Conservation (phyloP, 2,113 vertebrate genomes). For the Carassius auratus region DNA sequence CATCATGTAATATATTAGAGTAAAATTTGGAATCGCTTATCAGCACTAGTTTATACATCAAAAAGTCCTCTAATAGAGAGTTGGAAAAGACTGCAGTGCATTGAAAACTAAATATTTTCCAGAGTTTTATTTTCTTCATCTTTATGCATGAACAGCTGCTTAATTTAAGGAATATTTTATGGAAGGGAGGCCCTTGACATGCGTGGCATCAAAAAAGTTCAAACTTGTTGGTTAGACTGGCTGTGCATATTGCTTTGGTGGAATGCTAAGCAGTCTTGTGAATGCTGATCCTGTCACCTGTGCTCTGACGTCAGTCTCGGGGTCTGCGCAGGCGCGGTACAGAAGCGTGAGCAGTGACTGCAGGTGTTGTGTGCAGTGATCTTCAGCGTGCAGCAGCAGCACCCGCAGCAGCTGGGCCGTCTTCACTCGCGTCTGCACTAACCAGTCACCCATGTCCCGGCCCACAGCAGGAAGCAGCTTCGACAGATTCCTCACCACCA, state of each 20-base stretch:
- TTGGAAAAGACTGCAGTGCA: too few relatives aligned
- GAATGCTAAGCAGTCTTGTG: not conserved
- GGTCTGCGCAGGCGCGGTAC: conserved; percentile 80
- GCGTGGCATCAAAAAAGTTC: too few relatives aligned
- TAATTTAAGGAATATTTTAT: too few relatives aligned
- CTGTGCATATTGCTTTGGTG: not conserved
- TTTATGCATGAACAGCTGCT: too few relatives aligned
- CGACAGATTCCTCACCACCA: conserved; percentile 88
- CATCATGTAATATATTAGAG: too few relatives aligned
- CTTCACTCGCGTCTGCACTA: conserved; percentile 84
- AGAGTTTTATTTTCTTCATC: too few relatives aligned
- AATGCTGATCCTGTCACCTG: conserved; percentile 76
- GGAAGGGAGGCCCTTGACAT: too few relatives aligned
- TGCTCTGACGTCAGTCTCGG: conserved; percentile 78
- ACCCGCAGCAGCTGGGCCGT: conserved; percentile 83
- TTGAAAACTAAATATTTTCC: too few relatives aligned
- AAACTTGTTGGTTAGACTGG: too few relatives aligned
- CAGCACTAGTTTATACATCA: too few relatives aligned
- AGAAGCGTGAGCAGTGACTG: conserved; percentile 82
- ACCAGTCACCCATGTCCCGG: conserved; percentile 87
- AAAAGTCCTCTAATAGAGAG: too few relatives aligned
- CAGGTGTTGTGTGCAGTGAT: conserved; percentile 90
- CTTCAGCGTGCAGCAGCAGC: conserved; percentile 88
- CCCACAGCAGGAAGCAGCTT: conserved; percentile 86
- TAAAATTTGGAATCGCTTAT: too few relatives aligned